phyloP scores from a whole-genome alignment of 2,888 invertebrate species.

The Anticlea derivata region DNA sequence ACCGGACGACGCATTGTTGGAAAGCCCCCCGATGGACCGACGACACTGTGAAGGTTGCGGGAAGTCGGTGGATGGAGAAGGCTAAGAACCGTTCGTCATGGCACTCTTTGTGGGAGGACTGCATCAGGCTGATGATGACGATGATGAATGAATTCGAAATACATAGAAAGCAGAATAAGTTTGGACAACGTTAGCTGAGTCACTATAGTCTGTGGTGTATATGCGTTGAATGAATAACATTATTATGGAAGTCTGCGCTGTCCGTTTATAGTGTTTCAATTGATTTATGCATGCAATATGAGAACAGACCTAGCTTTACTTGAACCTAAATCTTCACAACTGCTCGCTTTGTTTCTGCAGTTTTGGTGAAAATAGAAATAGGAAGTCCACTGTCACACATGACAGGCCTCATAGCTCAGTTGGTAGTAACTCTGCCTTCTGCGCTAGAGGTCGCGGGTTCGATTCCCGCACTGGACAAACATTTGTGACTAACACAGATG shows the following conservation, averaged over 20 bases:
- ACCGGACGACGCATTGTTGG: too few relatives aligned
- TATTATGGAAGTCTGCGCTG: constrained; percentile 41
- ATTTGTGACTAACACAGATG: too few relatives aligned
- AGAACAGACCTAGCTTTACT: constrained; percentile 32
- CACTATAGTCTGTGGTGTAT: constrained; percentile 7
- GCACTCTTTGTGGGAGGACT: too few relatives aligned
- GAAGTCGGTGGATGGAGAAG: too few relatives aligned
- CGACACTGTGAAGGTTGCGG: too few relatives aligned
- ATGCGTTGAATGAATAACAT: constrained; percentile 37
- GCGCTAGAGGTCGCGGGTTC: background rate
- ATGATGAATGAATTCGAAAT: too few relatives aligned
- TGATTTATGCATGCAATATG: constrained; percentile 46
- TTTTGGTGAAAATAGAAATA: constrained; percentile 4
- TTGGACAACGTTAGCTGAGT: constrained; percentile 3
- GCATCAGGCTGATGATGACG: too few relatives aligned
- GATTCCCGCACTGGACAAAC: background rate
- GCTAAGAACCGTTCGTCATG: too few relatives aligned
- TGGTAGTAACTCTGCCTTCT: too few relatives aligned
- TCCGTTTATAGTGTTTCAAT: constrained; percentile 43
- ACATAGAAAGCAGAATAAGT: background rate
- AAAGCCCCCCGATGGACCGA: too few relatives aligned
- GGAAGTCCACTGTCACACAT: too few relatives aligned
- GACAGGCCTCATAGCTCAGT: background rate
- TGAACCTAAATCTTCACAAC: constrained; percentile 8
- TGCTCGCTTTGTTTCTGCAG: constrained; percentile 4